phyloP scores from a whole-genome alignment of 1,140 invertebrate genomes.

The Heterodera schachtii region DNA sequence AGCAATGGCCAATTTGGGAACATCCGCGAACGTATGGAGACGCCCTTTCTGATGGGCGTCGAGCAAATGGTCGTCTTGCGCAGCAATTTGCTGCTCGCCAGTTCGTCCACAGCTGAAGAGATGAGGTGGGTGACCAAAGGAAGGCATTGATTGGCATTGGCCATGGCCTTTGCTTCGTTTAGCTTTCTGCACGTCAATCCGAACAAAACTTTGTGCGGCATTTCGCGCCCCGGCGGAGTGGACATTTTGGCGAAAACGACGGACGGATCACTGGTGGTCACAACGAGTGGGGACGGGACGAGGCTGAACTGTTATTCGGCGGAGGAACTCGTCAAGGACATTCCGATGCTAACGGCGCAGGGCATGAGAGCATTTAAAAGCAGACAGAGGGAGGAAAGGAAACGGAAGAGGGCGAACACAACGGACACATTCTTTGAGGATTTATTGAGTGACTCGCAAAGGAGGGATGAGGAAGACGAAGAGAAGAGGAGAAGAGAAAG shows the following conservation, averaged over 20 bases:
- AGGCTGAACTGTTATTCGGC: conserved; percentile 8
- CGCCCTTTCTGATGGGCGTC: conserved; percentile 40
- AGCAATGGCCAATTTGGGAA: conserved; percentile 45
- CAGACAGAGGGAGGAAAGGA: conserved; percentile 22
- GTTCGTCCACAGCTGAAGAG: conserved; percentile 31
- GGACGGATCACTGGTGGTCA: conserved; percentile 14
- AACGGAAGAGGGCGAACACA: conserved; percentile 17
- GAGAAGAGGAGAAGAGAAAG: background rate
- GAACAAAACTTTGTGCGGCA: conserved; percentile 28
- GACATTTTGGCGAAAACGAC: conserved; percentile 38
- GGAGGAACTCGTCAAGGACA: conserved; percentile 27
- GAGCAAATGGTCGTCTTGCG: conserved; percentile 31
- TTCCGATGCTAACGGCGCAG: conserved; percentile 28
- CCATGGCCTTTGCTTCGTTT: too few relatives aligned
- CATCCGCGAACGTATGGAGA: conserved; percentile 41
- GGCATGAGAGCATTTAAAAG: conserved; percentile 16
- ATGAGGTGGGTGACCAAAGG: conserved; percentile 31
- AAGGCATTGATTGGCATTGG: background rate
- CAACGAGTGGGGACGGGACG: conserved; percentile 25
- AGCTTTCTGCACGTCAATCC: conserved; percentile 42
- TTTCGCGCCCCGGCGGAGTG: conserved; percentile 29
- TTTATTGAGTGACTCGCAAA: conserved; percentile 24
- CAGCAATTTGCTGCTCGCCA: conserved; percentile 32
- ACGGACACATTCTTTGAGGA: conserved; percentile 28
- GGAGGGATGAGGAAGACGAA: conserved; percentile 24